Evolutionary conservation across 37 sponge, comb jelly and placozoan genomes (phyloP).

Genomic region (Trichoplax adhaerens): DNA sequence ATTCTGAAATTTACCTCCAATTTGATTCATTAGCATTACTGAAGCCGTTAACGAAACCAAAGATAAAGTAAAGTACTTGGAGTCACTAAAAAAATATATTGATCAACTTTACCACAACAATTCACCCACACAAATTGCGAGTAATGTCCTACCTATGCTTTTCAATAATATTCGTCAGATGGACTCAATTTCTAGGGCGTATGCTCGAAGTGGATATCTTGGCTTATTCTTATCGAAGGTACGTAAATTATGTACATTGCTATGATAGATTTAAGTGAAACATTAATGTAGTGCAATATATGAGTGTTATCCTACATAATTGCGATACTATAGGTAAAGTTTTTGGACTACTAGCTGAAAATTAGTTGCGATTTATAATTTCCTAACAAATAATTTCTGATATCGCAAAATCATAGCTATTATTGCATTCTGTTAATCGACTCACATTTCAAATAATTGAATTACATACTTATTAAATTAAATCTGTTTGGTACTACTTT

Average conservation of each 20-base stretch:
- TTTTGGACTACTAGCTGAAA: no score
- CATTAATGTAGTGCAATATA: no score
- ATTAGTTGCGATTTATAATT: no score
- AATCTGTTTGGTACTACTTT: no score
- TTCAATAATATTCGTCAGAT: constrained; percentile 25
- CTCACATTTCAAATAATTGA: no score
- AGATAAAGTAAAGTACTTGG: constrained; percentile 56
- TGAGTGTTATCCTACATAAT: no score
- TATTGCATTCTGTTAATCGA: no score
- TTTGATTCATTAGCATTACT: constrained; percentile 15
- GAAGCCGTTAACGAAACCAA: constrained; percentile 68
- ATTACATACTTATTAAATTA: no score
- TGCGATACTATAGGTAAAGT: no score
- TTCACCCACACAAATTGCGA: not conserved
- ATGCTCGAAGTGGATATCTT: constrained; percentile 65
- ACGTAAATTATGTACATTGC: not conserved
- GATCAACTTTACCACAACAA: constrained; percentile 33
- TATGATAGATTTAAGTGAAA: not conserved
- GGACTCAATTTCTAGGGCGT: constrained; percentile 46
- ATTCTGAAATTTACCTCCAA: not conserved
- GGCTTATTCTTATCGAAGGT: constrained; percentile 69
- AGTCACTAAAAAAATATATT: constrained; percentile 33
- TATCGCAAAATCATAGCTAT: no score
- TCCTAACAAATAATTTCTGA: no score
- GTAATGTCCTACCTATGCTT: constrained; percentile 19